Base-by-base conservation (phyloP, 2,888 invertebrate genomes). In the Dicyrtoma fusca region DNA sequence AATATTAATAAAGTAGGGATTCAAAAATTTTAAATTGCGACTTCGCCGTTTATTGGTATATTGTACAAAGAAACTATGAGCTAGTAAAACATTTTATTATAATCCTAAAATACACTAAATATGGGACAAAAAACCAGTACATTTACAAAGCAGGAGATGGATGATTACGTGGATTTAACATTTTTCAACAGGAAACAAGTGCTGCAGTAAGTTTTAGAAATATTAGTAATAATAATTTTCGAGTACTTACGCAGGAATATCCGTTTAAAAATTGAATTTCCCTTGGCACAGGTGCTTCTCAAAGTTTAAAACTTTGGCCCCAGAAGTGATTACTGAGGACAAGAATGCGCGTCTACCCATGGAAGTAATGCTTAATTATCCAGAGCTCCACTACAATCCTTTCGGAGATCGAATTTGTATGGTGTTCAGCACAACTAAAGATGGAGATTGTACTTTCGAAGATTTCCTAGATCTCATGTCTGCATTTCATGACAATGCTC, bases 391-490 rank as follows among this genome's bases (percentile, higher is more conserved):
- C 76, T 94, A 94, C 1, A 96, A 96, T 84, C 96, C 96, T 0
- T 96, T 97, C 84, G 90, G 92, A 49, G 92, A 95, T 82, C 86
- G 95, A 69, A 94, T 97, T 76, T 95, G 95, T 82, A 91, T 92
- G 83, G 92, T 95, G n/a, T 92, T 93, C 81, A 92, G 92, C 83
- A 92, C 92, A 0, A 91, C 90, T 83, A 92, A 92, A 77, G 92
- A 92, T 83, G 95, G 95, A 4, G 92, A 94, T 83, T 91, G 95
- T 83, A 94, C 93, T 0, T 97, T 97, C 85, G 95, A 97, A 84
- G 96, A 97, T 83, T 97, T 95, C 82, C 86, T 97, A 2, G 96
- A 97, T 82, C 95, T 97, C 95, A 95, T 96, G 91, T 95, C 95
- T 0, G 95, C 95, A 19, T 94, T 97, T 81, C 93, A 94, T 82